Conservation (phyloP, 2,888 invertebrate genomes). For the Automeris io region DNA sequence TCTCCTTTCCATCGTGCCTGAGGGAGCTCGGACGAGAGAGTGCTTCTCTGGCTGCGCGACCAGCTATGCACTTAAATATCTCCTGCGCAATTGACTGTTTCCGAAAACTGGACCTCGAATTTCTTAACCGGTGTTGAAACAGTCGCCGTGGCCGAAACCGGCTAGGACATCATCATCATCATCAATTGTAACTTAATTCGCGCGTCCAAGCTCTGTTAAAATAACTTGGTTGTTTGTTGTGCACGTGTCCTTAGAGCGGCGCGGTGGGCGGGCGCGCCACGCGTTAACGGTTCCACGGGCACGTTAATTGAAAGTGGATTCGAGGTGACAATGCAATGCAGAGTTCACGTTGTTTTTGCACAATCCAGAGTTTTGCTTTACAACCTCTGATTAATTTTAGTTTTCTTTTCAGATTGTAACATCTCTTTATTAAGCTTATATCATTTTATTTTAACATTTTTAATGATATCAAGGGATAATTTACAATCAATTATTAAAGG, state of each 20-base stretch:
- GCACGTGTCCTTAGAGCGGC: constrained; percentile 30
- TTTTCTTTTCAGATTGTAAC: constrained; percentile 1
- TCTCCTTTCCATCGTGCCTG: too few species aligned
- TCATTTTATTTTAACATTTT: constrained; percentile 4
- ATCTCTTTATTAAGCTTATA: constrained; percentile 5
- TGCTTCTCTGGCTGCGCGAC: too few species aligned
- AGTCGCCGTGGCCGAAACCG: too few species aligned
- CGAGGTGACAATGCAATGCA: constrained; percentile 74
- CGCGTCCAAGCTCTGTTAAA: background rate
- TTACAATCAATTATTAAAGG: too few species aligned
- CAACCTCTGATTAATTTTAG: constrained; percentile 8
- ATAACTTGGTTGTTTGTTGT: constrained; percentile 19
- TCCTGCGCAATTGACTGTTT: too few species aligned
- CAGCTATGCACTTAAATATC: too few species aligned
- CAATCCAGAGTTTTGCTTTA: constrained; percentile 17
- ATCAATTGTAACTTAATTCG: constrained; percentile 2
- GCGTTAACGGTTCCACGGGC: constrained; percentile 67
- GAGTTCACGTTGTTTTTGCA: constrained; percentile 47
- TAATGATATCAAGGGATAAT: constrained; percentile 9
- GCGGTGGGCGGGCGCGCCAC: constrained; percentile 34
- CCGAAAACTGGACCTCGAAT: too few species aligned
- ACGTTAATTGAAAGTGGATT: constrained; percentile 75
- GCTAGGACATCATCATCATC: too few species aligned
- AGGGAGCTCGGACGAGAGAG: too few species aligned
- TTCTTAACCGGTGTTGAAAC: too few species aligned